Evolutionary conservation across 2,888 invertebrate genomes (phyloP), one percentile per base, ranked within the genome.

Genomic region (Dorcus hopei): DNA sequence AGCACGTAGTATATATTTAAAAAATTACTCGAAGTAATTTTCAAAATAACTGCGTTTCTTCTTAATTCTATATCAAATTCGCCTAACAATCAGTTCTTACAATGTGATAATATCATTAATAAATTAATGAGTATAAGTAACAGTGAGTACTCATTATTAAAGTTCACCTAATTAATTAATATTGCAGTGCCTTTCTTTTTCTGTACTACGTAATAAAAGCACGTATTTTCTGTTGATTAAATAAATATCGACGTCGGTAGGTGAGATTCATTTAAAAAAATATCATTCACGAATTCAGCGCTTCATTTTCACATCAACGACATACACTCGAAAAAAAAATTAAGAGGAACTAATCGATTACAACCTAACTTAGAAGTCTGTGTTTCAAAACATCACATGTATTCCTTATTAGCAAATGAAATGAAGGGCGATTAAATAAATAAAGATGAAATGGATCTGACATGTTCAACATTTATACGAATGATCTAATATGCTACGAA

Each of bases 401-500:
- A 45, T 9, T 45, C 23, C 45, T 23, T 45, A 45, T 19, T 16
- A 45, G 19, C 19, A 45, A 45, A 45, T 45, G 19, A 19, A 45
- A 41, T 41, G 41, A 41, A 16, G 45, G 45, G 45, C 45, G 16
- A 9, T 45, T 49, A 38, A 23, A 39, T 54, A 48, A 54, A 38
- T 49, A 40, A 54, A 39, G 49, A 49, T 48, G 41, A 40, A 23
- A 39, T 43, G 40, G 45, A 57, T 39, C n/a, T 38, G 14, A 40
- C 40, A 38, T 49, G 38, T 38, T 38, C 16, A 47, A 39, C 9
- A 49, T 42, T 42, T 45, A 57, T 57, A 51, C 23, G 49, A 52
- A 41, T 56, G 59, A 38, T 61, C 59, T 40, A 63, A 43, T 8
- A 58, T 59, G n/a, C 53, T 56, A 41, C 54, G 53, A 42, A 74